These are phyloP conservation scores for Tanypteryx hageni DNA, from an alignment of 2,888 invertebrate species.

Conservation along the genomic window DNA sequence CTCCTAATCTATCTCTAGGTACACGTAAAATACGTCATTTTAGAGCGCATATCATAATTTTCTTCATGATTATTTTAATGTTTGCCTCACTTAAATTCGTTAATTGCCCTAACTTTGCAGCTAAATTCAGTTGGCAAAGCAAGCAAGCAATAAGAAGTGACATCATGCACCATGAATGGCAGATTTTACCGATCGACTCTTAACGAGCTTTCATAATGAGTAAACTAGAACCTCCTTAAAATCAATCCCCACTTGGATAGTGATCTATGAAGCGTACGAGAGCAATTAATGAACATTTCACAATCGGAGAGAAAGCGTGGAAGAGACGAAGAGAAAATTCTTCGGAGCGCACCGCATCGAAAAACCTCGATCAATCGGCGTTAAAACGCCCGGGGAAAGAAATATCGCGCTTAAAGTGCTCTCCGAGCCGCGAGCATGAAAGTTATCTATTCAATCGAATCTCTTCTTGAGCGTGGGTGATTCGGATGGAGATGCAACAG, in stretches of 20 bases:
- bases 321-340: not conserved
- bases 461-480: not conserved
- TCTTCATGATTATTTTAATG: too few relatives aligned
- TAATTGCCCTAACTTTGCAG: not conserved
- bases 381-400: not conserved
- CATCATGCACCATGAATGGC: not conserved
- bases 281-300: not conserved
- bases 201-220: not conserved
- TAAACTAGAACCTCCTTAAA: not conserved
- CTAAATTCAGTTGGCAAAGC: not conserved
- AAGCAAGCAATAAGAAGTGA: not conserved
- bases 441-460: not conserved
- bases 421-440: not conserved
- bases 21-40: too few relatives aligned
- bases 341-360: not conserved
- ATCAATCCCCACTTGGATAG: not conserved
- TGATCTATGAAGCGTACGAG: conserved; percentile 3
- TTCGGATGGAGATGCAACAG: not conserved
- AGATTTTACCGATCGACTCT: not conserved
- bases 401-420: not conserved
- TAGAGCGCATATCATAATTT: too few relatives aligned
- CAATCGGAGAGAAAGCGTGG: not conserved
- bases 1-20: too few relatives aligned
- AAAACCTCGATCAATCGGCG: conserved; percentile 1
- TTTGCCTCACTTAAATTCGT: too few relatives aligned